Evolutionary conservation across 1,140 invertebrate species (phyloP), one percentile per base, ranked within the genome.

Genomic region (Ooceraea biroi): DNA sequence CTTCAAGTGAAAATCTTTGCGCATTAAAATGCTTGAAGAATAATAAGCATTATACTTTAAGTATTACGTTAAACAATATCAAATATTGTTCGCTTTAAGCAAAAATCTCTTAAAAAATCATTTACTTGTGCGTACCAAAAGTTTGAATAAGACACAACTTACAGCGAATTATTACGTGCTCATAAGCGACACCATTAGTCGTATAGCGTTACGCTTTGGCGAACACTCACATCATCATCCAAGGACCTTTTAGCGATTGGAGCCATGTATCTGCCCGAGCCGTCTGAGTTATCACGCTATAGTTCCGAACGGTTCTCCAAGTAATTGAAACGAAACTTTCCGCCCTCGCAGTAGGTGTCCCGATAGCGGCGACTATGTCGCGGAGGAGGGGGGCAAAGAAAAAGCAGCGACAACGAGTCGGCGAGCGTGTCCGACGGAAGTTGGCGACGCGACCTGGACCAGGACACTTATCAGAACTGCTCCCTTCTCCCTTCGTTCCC

Each of bases 191-290:
- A 69, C 14, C 5, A 17, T 19, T 57, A 68, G 22, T 68, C 76
- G 55, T 68, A 44, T 68, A 48, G 11, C 36, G 41, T 65, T 77
- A 19, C 19, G 48, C 22, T 36, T 57, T 36, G 25, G 27, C 46
- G 12, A 30, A 27, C 41, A 57, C 48, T 78, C 48, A 22, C 58
- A 80, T 87, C 85, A 73, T 69, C 73, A 30, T 52, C 69, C 77
- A 57, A 72, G 27, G 83, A 85, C 88, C 84, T 90, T 88, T 88
- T 84, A 88, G 72, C 85, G 88, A 90, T 90, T 90, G 88, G 78
- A 72, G 36, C 85, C 83, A 88, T 90, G 88, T 89, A 89, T 90
- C 88, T 83, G 77, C 41, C 55, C 52, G 50, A 50, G 55, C 46
- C 84, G 86, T 41, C 76, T 89, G 88, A 89, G 87, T 89, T 89